Evolutionary conservation across 1,140 invertebrate species (phyloP), one percentile per base, ranked within the genome.

Genomic region (Procambarus virginalis): DNA sequence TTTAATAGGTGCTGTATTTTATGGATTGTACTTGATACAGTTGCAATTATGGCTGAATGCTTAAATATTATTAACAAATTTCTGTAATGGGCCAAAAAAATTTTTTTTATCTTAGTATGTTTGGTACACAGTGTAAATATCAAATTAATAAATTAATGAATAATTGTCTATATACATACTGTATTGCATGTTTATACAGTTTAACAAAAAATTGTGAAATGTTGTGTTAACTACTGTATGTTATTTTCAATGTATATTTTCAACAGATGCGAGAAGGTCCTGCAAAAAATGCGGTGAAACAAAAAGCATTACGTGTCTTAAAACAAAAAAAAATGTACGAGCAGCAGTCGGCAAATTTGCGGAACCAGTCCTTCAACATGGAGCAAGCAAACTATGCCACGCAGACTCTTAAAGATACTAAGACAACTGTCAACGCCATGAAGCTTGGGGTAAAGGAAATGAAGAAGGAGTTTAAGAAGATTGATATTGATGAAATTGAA

Each of bases 281-380:
- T 48, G 97, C 97, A 0, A 99, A 99, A 95, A 98, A 98, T 94
- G 96, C 97, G 1, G 96, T 98, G 0, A 98, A 99, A 94, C 97
- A 99, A 92, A 99, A 99, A 94, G 99, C 98, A 0, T 94, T 99
- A 94, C 94, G 98, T 92, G 96, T 99, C 84, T 94, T 99, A 9
- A 99, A 99, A 94, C 99, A 99, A 94, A 98, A 98, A n/a, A 99
- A 99, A 95, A 97, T 98, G 97, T 98, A 99, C 94, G 99, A 99
- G 94, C 95, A 96, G 85, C 99, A 99, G 94, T 94, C 97, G 2
- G 98, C 99, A 86, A 98, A 98, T 94, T 95, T 99, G 51, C 94
- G 97, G n/a, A 97, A 98, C 88, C 99, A 99, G 93, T 97, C 98
- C 0, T 99, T 99, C 93, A 99, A 99, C 93, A 99, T 99, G 97